phyloP scores from a whole-genome alignment of 2,797 vertebrate species.

The Myoxocephalus aenaeus region DNA sequence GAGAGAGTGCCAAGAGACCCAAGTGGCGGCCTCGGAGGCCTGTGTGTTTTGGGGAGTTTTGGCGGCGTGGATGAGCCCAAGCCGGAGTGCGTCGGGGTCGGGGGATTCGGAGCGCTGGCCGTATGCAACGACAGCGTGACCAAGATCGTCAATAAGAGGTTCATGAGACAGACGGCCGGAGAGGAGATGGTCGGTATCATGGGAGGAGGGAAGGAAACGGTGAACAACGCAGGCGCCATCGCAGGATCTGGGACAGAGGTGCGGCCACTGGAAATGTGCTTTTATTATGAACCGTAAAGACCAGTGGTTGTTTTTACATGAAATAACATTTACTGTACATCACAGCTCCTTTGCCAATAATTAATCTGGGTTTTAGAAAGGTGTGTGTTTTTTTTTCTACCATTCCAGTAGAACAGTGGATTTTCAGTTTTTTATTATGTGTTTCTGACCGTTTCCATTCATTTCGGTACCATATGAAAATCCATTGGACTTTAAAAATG shows the following conservation, averaged over 20 bases:
- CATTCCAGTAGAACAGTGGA: neutral
- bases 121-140: slow-evolving; percentile 87
- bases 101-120: slow-evolving; percentile 46
- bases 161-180: slow-evolving; percentile 86
- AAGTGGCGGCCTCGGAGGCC: slow-evolving; percentile 18
- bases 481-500: neutral
- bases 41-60: slow-evolving; percentile 6
- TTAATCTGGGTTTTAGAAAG: neutral
- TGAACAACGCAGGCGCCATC: slow-evolving; percentile 21
- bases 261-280: slow-evolving; percentile 2
- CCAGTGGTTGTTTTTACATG: neutral
- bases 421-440: neutral
- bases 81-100: slow-evolving; percentile 74
- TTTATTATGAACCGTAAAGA: neutral
- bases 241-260: slow-evolving; percentile 86
- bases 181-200: slow-evolving; percentile 85
- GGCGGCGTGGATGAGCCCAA: slow-evolving; percentile 83
- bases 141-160: slow-evolving; percentile 92
- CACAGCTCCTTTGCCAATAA: neutral
- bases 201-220: slow-evolving; percentile 82
- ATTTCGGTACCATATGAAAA: neutral
- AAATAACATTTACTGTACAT: neutral
- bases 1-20: slow-evolving; percentile 74
- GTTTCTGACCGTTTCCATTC: neutral
- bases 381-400: neutral